Base-by-base conservation (phyloP, 2,113 vertebrate species). In the Otolemur garnettii region DNA sequence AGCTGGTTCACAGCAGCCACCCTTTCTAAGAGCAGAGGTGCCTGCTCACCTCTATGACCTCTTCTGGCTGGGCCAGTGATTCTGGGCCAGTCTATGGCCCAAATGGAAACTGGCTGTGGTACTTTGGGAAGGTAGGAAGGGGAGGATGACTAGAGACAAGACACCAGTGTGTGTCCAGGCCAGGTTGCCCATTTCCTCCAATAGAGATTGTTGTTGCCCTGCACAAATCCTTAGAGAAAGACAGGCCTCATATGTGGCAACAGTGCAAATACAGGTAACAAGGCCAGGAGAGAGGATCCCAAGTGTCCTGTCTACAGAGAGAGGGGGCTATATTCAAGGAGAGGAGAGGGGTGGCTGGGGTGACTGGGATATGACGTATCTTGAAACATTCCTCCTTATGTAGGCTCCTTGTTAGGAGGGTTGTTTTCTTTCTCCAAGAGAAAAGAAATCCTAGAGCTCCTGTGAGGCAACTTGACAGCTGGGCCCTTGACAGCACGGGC, bases 391-490 rank as follows among this genome's bases (percentile, higher is more conserved):
- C 75, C 33, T 93, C 83, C 53, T 74, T 57, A 1, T 38, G 88
- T 38, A 10, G 81, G 64, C 12, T 92, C 75, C 50, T n/a, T 86
- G 30, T 2, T 4, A 45, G 95, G 95, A 74, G 97, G 93, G 18
- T 60, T 55, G 83, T 97, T 97, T 75, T 98, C 97, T 81, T 97
- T 98, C 64, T 97, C 97, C 80, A 87, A 75, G 55, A 72, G 81
- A 81, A 94, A 84, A 24, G 96, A 64, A 13, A 97, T 77, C 98
- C 98, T 87, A 26, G 98, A 90, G 62, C 98, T 98, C 83, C 97
- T 96, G 15, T 97, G 88, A 80, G 96, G 92, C 0, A 77, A 87
- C 1, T 15, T 19, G 57, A n/a, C 28, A 28, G 79, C 7, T 4
- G 97, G 69, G n/a, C 72, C 35, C 96, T 96, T 19, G 14, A 81